Percentiles rank a stretch among this genome's conserved stretches.
phyloP scores from a whole-genome alignment of 1,140 invertebrate species.

The Trissolcus basalis region DNA sequence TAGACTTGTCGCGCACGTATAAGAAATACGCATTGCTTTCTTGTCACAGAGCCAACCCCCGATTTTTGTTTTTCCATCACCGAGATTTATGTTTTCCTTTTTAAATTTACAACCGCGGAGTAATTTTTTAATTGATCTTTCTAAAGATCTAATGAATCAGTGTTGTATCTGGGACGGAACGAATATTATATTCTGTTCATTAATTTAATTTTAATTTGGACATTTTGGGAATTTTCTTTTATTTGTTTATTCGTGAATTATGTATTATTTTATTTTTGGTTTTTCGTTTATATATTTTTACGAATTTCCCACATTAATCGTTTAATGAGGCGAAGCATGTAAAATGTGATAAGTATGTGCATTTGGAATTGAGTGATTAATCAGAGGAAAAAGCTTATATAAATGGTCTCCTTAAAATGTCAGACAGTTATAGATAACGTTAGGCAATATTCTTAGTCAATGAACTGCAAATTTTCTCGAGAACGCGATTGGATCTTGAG shows the following conservation, averaged over 20 bases:
- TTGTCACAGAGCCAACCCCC: slow-evolving; percentile 51
- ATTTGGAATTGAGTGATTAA: slow-evolving; percentile 6
- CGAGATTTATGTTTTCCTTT: slow-evolving; percentile 47
- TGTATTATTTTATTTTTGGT: too few species aligned
- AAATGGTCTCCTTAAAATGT: slow-evolving; percentile 42
- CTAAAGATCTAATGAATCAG: not conserved
- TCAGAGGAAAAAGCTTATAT: slow-evolving; percentile 10
- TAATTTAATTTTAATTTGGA: too few species aligned
- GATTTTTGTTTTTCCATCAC: slow-evolving; percentile 28
- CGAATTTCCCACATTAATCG: too few species aligned
- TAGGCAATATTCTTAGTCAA: slow-evolving; percentile 29
- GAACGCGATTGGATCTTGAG: slow-evolving; percentile 22
- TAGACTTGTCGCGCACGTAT: slow-evolving; percentile 54
- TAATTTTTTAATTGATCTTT: slow-evolving; percentile 32
- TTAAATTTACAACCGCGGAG: slow-evolving; percentile 31
- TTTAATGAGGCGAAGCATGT: too few species aligned
- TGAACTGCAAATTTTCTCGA: slow-evolving; percentile 26
- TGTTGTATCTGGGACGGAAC: not conserved
- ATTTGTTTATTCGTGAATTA: too few species aligned
- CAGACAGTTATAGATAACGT: slow-evolving; percentile 32
- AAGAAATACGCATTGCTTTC: slow-evolving; percentile 52
- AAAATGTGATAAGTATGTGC: not conserved
- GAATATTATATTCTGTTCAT: too few species aligned
- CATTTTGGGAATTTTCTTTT: too few species aligned
- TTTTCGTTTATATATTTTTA: too few species aligned